Evolutionary conservation across 2,888 invertebrate genomes (phyloP).

Genomic region (Salpingus planirostris): DNA sequence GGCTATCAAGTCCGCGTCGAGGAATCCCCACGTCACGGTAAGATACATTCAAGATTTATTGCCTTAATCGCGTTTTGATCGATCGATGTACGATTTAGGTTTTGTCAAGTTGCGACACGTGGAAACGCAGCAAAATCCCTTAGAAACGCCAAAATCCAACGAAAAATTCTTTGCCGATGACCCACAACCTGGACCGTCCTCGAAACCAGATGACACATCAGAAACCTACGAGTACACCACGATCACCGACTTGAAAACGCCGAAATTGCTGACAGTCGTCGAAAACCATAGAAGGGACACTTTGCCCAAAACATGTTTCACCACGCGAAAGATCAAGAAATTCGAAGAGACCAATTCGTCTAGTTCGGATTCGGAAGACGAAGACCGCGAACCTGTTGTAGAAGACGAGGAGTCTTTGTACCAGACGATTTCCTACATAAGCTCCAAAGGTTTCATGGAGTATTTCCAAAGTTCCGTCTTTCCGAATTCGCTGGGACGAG

Average conservation of each 20-base stretch:
- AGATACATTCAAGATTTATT: conserved; percentile 5
- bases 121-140: conserved; percentile 3
- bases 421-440: conserved; percentile 45
- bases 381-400: conserved; percentile 15
- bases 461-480: conserved; percentile 57
- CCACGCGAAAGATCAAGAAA: conserved; percentile 40
- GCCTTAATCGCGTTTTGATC: too few relatives aligned
- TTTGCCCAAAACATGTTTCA: conserved; percentile 48
- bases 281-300: conserved; percentile 41
- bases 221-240: conserved; percentile 49
- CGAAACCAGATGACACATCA: conserved; percentile 6
- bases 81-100: conserved; percentile 10
- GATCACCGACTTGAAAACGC: conserved; percentile 51
- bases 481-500: conserved; percentile 49
- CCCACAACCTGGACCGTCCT: conserved; percentile 11
- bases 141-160: too few relatives aligned
- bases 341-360: conserved; percentile 39
- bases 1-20: conserved; percentile 56
- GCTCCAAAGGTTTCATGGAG: conserved; percentile 58
- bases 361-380: conserved; percentile 16
- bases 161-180: background rate
- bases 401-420: conserved; percentile 24
- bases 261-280: conserved; percentile 46
- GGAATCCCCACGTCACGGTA: conserved; percentile 41
- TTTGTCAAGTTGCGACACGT: conserved; percentile 9